Percentiles rank a stretch among this genome's conserved stretches.
Conservation (phyloP, 2,888 invertebrate species). For the Rugalucina vietnamica region DNA sequence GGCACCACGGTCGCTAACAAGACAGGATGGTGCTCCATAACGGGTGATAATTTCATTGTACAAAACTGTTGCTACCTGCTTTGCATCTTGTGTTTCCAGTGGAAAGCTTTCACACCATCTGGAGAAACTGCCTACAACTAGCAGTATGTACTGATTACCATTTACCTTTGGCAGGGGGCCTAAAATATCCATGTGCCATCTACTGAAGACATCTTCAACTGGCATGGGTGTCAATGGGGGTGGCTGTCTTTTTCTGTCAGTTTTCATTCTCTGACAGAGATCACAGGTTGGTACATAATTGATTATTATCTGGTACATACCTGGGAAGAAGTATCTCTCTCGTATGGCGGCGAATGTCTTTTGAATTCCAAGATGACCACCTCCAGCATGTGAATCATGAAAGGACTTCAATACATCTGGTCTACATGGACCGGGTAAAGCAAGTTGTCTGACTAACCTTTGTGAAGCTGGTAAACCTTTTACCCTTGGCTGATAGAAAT, state of each 20-base stretch:
- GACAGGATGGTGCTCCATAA: slow-evolving; percentile 31
- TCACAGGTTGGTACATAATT: slow-evolving; percentile 44
- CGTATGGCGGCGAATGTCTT: slow-evolving; percentile 27
- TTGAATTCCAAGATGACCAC: slow-evolving; percentile 43
- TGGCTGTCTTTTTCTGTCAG: slow-evolving; percentile 7
- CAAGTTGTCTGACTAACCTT: slow-evolving; percentile 33
- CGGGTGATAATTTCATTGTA: slow-evolving; percentile 41
- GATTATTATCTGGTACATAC: slow-evolving; percentile 34
- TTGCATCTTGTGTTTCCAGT: slow-evolving; percentile 35
- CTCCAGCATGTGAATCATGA: slow-evolving; percentile 43
- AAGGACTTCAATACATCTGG: slow-evolving; percentile 22
- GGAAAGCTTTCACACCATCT: slow-evolving; percentile 44
- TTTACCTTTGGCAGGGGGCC: slow-evolving; percentile 28
- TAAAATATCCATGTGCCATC: slow-evolving; percentile 44
- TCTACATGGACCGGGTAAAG: slow-evolving; percentile 35
- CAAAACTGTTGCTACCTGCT: slow-evolving; percentile 29
- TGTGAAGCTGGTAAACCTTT: slow-evolving; percentile 9
- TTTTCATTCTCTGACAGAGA: slow-evolving; percentile 42
- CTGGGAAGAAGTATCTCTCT: slow-evolving; percentile 46
- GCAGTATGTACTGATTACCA: slow-evolving; percentile 37
- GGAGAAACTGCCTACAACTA: slow-evolving; percentile 43
- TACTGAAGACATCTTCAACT: slow-evolving; percentile 31
- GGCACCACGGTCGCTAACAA: slow-evolving; percentile 38
- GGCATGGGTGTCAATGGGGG: slow-evolving; percentile 41
- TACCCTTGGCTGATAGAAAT: slow-evolving; percentile 24